A percentile compares a stretch with the other conserved stretches of the same genome.
These are phyloP conservation scores for Gavia stellata DNA, from an alignment of 2,113 vertebrate species.

Conservation along the genomic window DNA sequence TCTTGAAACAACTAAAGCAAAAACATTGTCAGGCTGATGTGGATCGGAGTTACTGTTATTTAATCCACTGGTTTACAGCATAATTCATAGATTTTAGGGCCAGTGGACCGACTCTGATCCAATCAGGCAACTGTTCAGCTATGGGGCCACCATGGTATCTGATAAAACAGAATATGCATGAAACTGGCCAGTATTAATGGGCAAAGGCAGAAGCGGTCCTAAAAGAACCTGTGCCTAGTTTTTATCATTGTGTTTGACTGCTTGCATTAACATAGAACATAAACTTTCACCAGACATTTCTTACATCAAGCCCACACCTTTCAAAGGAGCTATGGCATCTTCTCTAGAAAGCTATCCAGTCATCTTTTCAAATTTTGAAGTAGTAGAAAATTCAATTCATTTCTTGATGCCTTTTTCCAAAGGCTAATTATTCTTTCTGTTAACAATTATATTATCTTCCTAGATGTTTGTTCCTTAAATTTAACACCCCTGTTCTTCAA, in stretches of 20 bases:
- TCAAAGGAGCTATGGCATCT: neutral
- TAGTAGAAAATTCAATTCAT: neutral
- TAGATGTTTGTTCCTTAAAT: neutral
- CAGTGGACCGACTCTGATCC: neutral
- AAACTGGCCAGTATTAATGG: neutral
- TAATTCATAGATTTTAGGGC: neutral
- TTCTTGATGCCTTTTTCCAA: neutral
- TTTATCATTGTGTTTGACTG: neutral
- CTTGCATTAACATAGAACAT: neutral
- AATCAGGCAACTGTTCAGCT: neutral
- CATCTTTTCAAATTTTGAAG: neutral
- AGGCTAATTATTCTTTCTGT: neutral
- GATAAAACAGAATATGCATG: neutral
- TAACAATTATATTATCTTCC: neutral
- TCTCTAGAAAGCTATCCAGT: neutral
- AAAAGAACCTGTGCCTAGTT: neutral
- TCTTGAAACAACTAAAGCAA: neutral
- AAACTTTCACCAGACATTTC: neutral
- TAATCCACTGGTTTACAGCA: neutral
- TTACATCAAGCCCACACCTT: neutral
- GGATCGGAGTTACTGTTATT: neutral
- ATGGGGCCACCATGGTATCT: neutral
- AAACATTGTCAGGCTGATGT: neutral
- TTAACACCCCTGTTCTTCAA: neutral
- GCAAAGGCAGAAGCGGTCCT: neutral